A percentile compares a stretch with the other conserved stretches of the same genome.
phyloP scores from a whole-genome alignment of 2,888 invertebrate species.

The Clistopyga incitator region DNA sequence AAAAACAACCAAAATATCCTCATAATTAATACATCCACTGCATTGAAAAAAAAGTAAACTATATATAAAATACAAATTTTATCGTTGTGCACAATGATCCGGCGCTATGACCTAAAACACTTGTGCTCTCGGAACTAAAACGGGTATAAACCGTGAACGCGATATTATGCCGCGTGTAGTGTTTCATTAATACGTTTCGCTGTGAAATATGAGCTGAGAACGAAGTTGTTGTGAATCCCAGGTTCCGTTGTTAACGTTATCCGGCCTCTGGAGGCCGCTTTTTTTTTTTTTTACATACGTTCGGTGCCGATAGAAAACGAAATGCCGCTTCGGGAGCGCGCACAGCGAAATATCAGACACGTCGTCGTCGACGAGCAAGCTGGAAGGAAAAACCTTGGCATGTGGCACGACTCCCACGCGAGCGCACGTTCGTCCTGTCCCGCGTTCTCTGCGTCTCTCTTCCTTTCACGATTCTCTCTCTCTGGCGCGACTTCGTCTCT shows the following conservation, averaged over 20 bases:
- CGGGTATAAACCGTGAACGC: constrained; percentile 4
- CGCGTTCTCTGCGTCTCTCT: constrained; percentile 44
- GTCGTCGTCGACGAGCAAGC: constrained; percentile 54
- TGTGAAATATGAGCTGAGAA: constrained; percentile 15
- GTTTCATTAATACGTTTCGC: constrained; percentile 16
- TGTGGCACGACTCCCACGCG: constrained; percentile 74
- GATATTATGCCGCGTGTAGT: constrained; percentile 24
- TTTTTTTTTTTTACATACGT: constrained; percentile 28
- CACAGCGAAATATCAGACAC: constrained; percentile 60
- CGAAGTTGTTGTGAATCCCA: constrained; percentile 7
- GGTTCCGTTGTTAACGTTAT: constrained; percentile 1
- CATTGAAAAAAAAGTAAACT: not conserved
- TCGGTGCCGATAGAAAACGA: constrained; percentile 49
- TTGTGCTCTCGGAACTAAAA: constrained; percentile 9
- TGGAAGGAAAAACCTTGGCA: constrained; percentile 72
- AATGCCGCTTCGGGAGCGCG: constrained; percentile 27
- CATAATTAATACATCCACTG: not conserved
- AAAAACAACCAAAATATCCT: not conserved
- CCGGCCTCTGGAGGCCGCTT: not conserved
- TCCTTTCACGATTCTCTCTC: constrained; percentile 39
- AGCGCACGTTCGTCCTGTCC: constrained; percentile 47
- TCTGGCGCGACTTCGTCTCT: constrained; percentile 1
- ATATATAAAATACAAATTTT: not conserved
- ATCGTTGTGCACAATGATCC: constrained; percentile 3
- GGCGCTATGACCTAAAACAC: constrained; percentile 20